These are phyloP conservation scores for Branchinecta sandiegonensis DNA, from an alignment of 2,888 invertebrate species.

Conservation along the genomic window DNA sequence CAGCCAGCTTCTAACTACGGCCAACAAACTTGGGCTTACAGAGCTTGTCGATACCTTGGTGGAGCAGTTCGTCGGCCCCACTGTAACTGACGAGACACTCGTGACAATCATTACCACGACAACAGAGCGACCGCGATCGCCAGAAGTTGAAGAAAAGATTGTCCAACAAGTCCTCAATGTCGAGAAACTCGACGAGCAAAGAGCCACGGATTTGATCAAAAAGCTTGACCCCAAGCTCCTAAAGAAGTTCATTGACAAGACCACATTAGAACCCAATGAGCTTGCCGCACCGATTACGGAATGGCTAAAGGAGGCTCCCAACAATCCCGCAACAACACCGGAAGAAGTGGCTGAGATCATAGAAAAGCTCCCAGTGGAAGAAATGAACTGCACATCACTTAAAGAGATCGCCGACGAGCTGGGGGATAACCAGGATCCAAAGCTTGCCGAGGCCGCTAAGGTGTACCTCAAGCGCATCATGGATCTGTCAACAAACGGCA, in stretches of 20 bases:
- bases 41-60: background rate
- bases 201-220: background rate
- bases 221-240: background rate
- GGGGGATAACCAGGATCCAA: background rate
- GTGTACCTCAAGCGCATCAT: background rate
- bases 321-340: background rate
- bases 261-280: background rate
- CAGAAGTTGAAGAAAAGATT: background rate
- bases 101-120: background rate
- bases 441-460: slow-evolving; percentile 1
- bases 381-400: background rate
- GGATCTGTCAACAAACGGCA: slow-evolving; percentile 8
- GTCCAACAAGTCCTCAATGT: background rate
- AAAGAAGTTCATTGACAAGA: background rate
- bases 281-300: background rate
- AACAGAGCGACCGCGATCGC: background rate
- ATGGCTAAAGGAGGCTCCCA: background rate
- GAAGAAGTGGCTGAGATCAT: background rate
- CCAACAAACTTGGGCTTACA: background rate
- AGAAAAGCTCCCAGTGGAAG: background rate
- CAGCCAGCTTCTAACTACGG: background rate
- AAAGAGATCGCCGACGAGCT: background rate
- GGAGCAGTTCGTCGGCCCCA: background rate
- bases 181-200: background rate
- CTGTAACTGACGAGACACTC: background rate